Evolutionary conservation across 2,888 invertebrate species (phyloP).

Genomic region (Maniola hyperantus): DNA sequence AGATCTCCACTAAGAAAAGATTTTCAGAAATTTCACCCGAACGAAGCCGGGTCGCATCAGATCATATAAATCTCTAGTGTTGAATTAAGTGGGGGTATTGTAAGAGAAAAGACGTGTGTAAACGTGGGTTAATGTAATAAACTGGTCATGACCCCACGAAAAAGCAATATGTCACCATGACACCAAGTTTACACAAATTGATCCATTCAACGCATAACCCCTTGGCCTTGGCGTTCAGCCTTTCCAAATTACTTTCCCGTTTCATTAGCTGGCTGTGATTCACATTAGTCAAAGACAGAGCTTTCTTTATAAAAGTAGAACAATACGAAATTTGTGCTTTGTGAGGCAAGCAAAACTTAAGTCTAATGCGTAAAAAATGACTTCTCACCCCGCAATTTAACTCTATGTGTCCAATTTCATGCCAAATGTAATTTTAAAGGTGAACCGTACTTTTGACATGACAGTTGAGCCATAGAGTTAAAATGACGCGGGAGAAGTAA

Average conservation of each 20-base stretch:
- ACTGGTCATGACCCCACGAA: constrained; percentile 32
- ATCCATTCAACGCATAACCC: constrained; percentile 37
- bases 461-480: no score
- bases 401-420: no score
- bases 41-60: no score
- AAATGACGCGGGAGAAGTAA: no score
- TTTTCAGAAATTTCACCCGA: no score
- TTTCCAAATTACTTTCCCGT: constrained; percentile 6
- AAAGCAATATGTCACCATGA: constrained; percentile 36
- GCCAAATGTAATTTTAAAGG: no score
- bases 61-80: not conserved
- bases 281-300: not conserved
- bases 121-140: constrained; percentile 19
- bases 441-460: no score
- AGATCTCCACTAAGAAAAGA: no score
- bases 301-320: not conserved
- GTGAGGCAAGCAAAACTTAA: not conserved
- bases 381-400: no score
- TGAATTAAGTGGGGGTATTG: not conserved
- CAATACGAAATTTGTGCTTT: not conserved
- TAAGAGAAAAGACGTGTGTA: not conserved
- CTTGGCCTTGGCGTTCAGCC: constrained; percentile 9
- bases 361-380: no score
- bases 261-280: not conserved
- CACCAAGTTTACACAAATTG: constrained; percentile 37